Base-by-base conservation (phyloP, 2,888 invertebrate genomes). In the Cylloceria caligata region DNA sequence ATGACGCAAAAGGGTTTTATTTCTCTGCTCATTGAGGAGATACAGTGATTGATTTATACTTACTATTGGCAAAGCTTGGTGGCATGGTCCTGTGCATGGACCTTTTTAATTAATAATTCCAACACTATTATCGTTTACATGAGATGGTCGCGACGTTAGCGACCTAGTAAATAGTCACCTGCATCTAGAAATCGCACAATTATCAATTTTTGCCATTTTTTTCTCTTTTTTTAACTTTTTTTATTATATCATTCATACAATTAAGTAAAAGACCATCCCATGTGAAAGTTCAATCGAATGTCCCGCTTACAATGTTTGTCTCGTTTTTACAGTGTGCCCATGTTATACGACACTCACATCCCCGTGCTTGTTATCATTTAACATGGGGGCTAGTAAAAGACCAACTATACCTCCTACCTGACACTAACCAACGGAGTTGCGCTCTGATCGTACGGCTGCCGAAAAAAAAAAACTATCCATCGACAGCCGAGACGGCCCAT, bases 41-140 rank as follows among this genome's bases (percentile, higher is more conserved):
- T n/a, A n/a, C 52, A 30, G 21, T 30, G 57, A 52, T 60, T 6
- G 57, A 60, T 34, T 34, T 34, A 2, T 64, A 34, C 21, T 49
- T 67, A 75, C 71, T 68, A 73, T 87, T 85, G 83, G 74, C 83
- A 83, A 79, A 85, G 87, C 87, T 88, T 89, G 88, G 86, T 88
- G 88, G 89, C 90, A 89, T 89, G 89, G 87, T 88, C 87, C 87
- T 79, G 57, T 81, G 89, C 89, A 89, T 89, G 88, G 88, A 87
- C 88, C 88, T 86, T 74, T 80, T 67, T 74, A 80, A 85, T 86
- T 69, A 79, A 73, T 85, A 68, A 74, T 74, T 69, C 45, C 64
- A 47, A 60, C 77, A 73, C 49, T 73, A 45, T 72, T 55, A 36
- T 76, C 57, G 16, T 81, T 83, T 80, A 86, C 85, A 85, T 88